These are phyloP conservation scores for Nixonia krombeini DNA, from an alignment of 1,140 invertebrate genomes.

Conservation along the genomic window DNA sequence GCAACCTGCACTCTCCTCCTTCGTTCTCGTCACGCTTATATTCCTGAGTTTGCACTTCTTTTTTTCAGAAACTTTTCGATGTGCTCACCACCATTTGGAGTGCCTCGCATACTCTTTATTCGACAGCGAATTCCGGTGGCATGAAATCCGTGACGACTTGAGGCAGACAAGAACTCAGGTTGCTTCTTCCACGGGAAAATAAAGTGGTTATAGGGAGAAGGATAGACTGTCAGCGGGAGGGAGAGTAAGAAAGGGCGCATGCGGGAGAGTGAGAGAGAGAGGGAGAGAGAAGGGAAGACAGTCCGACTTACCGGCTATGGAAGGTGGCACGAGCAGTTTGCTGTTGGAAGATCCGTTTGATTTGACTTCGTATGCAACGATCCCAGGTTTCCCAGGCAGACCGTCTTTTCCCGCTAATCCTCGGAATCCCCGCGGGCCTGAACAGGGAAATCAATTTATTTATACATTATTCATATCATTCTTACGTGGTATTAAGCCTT, in stretches of 20 bases:
- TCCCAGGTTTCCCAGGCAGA: constrained; percentile 79
- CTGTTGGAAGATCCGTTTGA: constrained; percentile 74
- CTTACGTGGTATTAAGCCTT: background rate
- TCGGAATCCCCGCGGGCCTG: constrained; percentile 78
- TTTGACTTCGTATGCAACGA: constrained; percentile 74
- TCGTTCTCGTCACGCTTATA: background rate
- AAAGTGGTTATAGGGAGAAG: no score
- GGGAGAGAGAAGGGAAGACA: no score
- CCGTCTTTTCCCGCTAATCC: constrained; percentile 81
- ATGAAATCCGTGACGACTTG: constrained; percentile 10
- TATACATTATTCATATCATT: constrained; percentile 37
- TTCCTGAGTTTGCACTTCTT: background rate
- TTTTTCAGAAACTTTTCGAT: background rate
- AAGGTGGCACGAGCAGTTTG: constrained; percentile 81
- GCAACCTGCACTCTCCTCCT: constrained; percentile 17
- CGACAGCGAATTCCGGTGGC: background rate
- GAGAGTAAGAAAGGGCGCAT: no score
- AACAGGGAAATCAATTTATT: constrained; percentile 6
- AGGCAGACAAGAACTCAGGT: background rate
- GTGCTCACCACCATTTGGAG: background rate
- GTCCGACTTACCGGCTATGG: constrained; percentile 80
- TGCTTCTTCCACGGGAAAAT: background rate
- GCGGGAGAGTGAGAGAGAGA: no score
- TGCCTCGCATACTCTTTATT: constrained; percentile 17
- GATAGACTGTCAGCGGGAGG: no score